phyloP scores from a whole-genome alignment of 2,113 vertebrate species.

The Rhinopomastus cyanomelas region DNA sequence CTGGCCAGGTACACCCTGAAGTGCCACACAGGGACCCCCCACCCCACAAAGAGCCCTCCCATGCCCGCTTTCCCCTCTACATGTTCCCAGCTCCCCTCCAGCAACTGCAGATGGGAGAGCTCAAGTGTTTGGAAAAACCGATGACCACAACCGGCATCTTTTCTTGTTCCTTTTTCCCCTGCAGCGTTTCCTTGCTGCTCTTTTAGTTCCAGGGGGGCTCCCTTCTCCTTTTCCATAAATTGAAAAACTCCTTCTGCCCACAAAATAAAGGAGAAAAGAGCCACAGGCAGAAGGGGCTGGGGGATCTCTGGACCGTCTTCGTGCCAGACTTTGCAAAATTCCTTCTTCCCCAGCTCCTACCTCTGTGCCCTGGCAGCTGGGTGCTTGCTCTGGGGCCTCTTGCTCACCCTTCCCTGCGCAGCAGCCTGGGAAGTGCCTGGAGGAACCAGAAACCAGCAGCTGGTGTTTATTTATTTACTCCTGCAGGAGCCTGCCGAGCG shows the following conservation, averaged over 20 bases:
- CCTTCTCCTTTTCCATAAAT: neutral
- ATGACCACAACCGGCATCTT: fast-evolving
- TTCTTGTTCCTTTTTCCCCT: neutral
- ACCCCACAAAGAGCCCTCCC: neutral
- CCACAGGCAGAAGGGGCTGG: fast-evolving
- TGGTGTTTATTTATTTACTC: neutral
- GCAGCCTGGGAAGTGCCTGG: neutral
- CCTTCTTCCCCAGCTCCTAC: neutral
- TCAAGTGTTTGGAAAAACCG: neutral
- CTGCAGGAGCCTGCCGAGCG: neutral
- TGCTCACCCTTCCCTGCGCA: neutral
- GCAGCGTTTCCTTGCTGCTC: neutral
- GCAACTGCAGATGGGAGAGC: neutral
- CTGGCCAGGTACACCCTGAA: neutral
- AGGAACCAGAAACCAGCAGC: fast-evolving
- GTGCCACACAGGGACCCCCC: neutral
- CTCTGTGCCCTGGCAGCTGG: neutral
- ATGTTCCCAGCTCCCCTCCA: neutral
- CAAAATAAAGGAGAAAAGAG: neutral
- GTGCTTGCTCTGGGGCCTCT: neutral
- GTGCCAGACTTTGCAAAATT: neutral
- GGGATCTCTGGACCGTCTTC: neutral
- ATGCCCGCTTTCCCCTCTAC: no score
- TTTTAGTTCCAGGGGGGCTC: neutral
- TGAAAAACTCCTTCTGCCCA: neutral